A percentile compares a stretch with the other conserved stretches of the same genome.
phyloP scores from a whole-genome alignment of 2,888 invertebrate species.

The Stenolophus ochropezus region DNA sequence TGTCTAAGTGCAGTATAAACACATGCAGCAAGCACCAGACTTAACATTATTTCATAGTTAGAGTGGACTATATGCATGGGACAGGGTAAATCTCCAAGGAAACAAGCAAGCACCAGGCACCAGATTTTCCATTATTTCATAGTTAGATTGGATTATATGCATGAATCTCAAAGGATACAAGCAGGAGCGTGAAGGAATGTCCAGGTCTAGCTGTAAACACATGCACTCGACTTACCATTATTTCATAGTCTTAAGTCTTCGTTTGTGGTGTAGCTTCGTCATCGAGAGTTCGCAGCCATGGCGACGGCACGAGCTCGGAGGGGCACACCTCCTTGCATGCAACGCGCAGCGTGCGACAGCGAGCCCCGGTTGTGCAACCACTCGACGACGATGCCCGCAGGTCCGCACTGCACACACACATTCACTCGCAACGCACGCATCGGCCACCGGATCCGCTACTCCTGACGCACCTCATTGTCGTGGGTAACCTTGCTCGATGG shows the following conservation, averaged over 20 bases:
- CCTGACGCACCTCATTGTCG: conserved; percentile 54
- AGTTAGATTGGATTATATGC: background rate
- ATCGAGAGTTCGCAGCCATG: conserved; percentile 41
- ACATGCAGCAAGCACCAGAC: too few relatives aligned
- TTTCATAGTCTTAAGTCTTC: conserved; percentile 57
- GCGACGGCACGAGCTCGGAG: background rate
- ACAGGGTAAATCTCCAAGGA: too few relatives aligned
- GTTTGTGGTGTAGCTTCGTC: conserved; percentile 15
- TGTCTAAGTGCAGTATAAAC: too few relatives aligned
- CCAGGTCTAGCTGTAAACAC: background rate
- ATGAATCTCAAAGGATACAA: too few relatives aligned
- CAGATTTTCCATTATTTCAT: too few relatives aligned
- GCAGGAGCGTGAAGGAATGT: too few relatives aligned
- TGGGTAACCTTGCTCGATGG: conserved; percentile 56
- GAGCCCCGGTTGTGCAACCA: conserved; percentile 33
- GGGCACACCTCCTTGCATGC: conserved; percentile 45
- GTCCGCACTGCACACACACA: conserved; percentile 32
- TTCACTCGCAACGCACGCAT: conserved; percentile 27
- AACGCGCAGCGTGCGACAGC: conserved; percentile 4
- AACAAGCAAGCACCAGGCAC: too few relatives aligned
- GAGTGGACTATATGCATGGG: too few relatives aligned
- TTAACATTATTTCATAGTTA: too few relatives aligned
- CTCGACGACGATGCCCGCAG: background rate
- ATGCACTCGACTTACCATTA: conserved; percentile 46
- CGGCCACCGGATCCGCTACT: conserved; percentile 27